Evolutionary conservation across 2,888 invertebrate genomes (phyloP).

Genomic region (Drosophila paramelanica): DNA sequence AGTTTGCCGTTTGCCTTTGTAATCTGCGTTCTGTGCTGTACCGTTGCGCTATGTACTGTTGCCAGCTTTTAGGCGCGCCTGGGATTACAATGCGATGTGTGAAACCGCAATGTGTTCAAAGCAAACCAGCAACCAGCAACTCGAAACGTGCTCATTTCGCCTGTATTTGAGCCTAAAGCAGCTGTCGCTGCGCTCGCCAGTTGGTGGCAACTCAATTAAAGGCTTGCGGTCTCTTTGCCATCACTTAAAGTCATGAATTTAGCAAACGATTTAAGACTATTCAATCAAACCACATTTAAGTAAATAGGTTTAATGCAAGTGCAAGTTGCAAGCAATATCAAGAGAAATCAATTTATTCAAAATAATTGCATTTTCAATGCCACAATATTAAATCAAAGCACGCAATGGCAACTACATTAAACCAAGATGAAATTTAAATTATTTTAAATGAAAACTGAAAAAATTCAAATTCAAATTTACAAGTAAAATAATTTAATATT

Average conservation of each 20-base stretch:
- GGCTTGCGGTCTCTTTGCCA: slow-evolving; percentile 54
- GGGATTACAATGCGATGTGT: slow-evolving; percentile 63
- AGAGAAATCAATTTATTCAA: not conserved
- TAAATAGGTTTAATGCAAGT: not conserved
- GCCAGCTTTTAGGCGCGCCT: slow-evolving; percentile 62
- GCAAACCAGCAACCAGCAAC: slow-evolving; percentile 50
- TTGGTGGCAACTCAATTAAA: slow-evolving; percentile 53
- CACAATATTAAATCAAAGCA: not conserved
- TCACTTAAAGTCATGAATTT: slow-evolving; percentile 24
- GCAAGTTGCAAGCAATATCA: not conserved
- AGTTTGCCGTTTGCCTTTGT: slow-evolving; percentile 50
- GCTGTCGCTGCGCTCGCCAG: slow-evolving; percentile 18
- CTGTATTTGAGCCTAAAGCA: slow-evolving; percentile 29
- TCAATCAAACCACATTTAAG: not conserved
- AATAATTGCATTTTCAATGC: not conserved
- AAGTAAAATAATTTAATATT: not conserved
- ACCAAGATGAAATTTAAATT: not conserved
- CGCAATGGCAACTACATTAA: not conserved
- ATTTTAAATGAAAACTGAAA: not conserved
- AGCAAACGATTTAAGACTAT: not conserved
- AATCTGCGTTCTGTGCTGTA: slow-evolving; percentile 55
- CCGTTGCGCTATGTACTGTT: slow-evolving; percentile 11
- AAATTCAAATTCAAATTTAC: not conserved
- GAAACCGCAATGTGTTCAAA: slow-evolving; percentile 70
- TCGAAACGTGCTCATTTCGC: slow-evolving; percentile 57